A percentile compares a stretch with the other conserved stretches of the same genome.
phyloP scores from a whole-genome alignment of 2,797 vertebrate species.

The Linurgus olivaceus region DNA sequence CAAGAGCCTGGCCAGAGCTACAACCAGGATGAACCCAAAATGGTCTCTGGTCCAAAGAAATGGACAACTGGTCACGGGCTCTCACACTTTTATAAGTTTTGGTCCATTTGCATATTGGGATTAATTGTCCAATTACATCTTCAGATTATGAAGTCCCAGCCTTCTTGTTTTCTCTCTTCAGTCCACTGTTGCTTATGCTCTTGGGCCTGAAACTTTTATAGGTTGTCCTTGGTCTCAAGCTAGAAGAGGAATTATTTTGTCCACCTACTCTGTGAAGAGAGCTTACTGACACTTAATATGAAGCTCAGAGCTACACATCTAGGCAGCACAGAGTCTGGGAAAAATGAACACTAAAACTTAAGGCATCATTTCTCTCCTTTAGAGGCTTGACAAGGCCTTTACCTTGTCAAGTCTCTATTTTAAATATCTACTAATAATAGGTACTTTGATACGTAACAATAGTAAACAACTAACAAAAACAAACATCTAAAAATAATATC shows the following conservation, averaged over 20 bases:
- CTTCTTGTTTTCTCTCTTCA: background rate
- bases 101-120: background rate
- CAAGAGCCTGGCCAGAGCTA: background rate
- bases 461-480: background rate
- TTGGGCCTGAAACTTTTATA: background rate
- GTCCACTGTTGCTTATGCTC: background rate
- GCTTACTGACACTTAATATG: background rate
- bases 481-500: background rate
- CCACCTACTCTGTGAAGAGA: background rate
- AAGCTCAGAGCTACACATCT: background rate
- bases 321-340: background rate
- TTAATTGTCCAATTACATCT: background rate
- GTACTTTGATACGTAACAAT: background rate
- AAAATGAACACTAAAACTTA: background rate
- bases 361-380: background rate
- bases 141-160: background rate
- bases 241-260: background rate
- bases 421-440: background rate
- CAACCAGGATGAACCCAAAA: background rate
- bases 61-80: accelerated
- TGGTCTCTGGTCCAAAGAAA: background rate
- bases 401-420: background rate
- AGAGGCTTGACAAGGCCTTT: background rate
- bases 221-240: background rate
- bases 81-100: background rate